Evolutionary conservation across 1,140 invertebrate genomes (phyloP).

Genomic region (Arctopsyche grandis): DNA sequence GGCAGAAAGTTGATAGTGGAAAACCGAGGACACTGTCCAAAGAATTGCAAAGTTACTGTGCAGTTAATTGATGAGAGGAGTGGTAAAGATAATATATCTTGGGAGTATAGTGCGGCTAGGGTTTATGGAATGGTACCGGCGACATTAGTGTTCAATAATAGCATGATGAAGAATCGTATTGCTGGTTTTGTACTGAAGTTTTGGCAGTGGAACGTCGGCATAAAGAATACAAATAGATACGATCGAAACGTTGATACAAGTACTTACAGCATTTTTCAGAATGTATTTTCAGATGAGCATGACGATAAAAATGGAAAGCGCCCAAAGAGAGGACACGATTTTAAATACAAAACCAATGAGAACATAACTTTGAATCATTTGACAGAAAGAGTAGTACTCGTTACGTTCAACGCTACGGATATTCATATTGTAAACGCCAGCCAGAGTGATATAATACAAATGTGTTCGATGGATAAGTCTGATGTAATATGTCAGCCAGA

Average conservation of each 20-base stretch:
- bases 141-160: slow-evolving; percentile 68
- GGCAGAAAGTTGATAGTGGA: slow-evolving; percentile 70
- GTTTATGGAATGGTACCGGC: slow-evolving; percentile 75
- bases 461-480: slow-evolving; percentile 70
- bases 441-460: slow-evolving; percentile 76
- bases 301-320: slow-evolving; percentile 61
- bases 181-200: slow-evolving; percentile 82
- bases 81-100: slow-evolving; percentile 66
- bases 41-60: slow-evolving; percentile 70
- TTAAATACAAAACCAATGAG: slow-evolving; percentile 44
- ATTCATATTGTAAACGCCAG: slow-evolving; percentile 78
- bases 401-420: slow-evolving; percentile 77
- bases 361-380: slow-evolving; percentile 67
- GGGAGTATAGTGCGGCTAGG: slow-evolving; percentile 69
- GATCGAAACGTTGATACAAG: slow-evolving; percentile 62
- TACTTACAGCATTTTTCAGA: slow-evolving; percentile 61
- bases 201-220: slow-evolving; percentile 75
- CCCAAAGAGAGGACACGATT: slow-evolving; percentile 33
- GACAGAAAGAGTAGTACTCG: slow-evolving; percentile 78
- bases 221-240: slow-evolving; percentile 63
- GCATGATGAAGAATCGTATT: slow-evolving; percentile 66
- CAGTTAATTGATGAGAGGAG: slow-evolving; percentile 69
- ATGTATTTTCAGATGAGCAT: slow-evolving; percentile 59
- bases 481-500: slow-evolving; percentile 76
- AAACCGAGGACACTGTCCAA: slow-evolving; percentile 74